Evolutionary conservation across 2,888 invertebrate species (phyloP).

Genomic region (Papilio gigon): DNA sequence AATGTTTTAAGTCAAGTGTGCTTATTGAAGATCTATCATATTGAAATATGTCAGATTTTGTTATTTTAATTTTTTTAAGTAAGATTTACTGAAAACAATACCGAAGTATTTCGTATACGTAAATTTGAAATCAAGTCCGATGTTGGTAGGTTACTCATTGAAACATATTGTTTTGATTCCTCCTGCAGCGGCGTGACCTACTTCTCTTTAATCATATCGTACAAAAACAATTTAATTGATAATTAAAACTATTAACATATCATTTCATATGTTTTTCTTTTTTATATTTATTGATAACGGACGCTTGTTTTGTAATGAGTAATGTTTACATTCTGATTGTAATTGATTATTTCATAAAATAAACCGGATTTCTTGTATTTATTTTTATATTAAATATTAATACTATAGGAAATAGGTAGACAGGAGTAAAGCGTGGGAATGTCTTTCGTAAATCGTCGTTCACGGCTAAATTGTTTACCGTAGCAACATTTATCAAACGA

Average conservation of each 20-base stretch:
- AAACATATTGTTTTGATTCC: slow-evolving; percentile 43
- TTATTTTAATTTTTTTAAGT: neutral
- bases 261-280: slow-evolving; percentile 45
- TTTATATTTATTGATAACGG: neutral
- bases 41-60: neutral
- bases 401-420: too few relatives aligned
- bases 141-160: slow-evolving; percentile 35
- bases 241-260: slow-evolving; percentile 61
- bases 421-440: too few relatives aligned
- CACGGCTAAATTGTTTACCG: neutral
- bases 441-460: neutral
- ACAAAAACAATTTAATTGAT: slow-evolving; percentile 49
- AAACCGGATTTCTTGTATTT: neutral
- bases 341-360: neutral
- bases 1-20: too few relatives aligned
- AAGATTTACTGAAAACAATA: neutral
- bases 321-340: neutral
- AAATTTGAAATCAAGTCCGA: slow-evolving; percentile 31
- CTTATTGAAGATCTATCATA: too few relatives aligned
- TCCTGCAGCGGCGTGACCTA: slow-evolving; percentile 43
- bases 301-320: slow-evolving; percentile 3
- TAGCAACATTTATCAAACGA: slow-evolving; percentile 8
- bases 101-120: slow-evolving; percentile 8
- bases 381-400: too few relatives aligned
- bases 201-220: slow-evolving; percentile 38